phyloP scores from a whole-genome alignment of 2,888 invertebrate species.

The Baronia brevicornis region DNA sequence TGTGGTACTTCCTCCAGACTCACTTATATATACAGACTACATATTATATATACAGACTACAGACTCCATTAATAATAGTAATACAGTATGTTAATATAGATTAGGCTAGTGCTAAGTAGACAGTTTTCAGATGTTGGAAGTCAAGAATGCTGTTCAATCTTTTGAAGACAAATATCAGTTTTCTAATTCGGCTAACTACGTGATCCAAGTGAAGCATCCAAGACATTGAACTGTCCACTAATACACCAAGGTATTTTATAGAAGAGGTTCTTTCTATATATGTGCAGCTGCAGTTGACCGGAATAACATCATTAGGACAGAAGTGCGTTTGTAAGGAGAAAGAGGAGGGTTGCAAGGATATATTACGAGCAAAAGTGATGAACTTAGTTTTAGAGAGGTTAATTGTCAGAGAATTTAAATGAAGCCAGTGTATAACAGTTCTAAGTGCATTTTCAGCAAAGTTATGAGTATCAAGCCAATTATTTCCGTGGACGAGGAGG shows the following conservation, averaged over 20 bases:
- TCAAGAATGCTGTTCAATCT: too few species aligned
- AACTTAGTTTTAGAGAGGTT: neutral
- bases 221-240: neutral
- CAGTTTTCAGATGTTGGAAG: too few species aligned
- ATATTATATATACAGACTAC: too few species aligned
- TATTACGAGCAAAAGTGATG: neutral
- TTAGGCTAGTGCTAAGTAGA: too few species aligned
- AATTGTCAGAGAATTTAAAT: neutral
- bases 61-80: too few species aligned
- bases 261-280: neutral
- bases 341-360: neutral
- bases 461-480: neutral
- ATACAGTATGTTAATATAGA: too few species aligned
- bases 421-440: neutral
- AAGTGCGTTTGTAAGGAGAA: neutral
- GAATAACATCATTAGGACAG: neutral
- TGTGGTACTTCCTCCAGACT: too few species aligned
- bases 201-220: neutral
- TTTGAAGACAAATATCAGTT: neutral
- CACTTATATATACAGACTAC: too few species aligned
- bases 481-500: neutral
- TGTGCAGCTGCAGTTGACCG: neutral
- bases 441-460: neutral
- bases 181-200: neutral
- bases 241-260: slow-evolving; percentile 1